Evolutionary conservation across 2,888 invertebrate species (phyloP).

Genomic region (Lepidocyrtoides sp.): DNA sequence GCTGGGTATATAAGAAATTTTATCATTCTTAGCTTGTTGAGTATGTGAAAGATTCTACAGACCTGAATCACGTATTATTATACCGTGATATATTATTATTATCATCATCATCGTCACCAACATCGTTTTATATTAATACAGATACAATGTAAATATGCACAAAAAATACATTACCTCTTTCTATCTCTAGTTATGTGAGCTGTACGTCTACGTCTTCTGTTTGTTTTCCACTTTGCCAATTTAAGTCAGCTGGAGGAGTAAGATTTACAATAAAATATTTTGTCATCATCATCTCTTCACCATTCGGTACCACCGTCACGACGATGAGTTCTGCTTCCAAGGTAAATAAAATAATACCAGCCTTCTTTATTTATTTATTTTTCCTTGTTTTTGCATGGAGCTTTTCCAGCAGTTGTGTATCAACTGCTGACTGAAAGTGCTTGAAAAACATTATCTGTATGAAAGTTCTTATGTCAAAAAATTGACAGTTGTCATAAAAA

Average conservation of each 20-base stretch:
- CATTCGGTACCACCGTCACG: constrained; percentile 19
- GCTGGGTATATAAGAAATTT: too few species aligned
- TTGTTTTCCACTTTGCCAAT: constrained; percentile 75
- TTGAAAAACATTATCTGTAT: too few species aligned
- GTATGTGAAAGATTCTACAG: too few species aligned
- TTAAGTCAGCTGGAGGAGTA: constrained; percentile 77
- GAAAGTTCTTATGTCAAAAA: too few species aligned
- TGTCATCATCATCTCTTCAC: constrained; percentile 70
- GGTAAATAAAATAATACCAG: constrained; percentile 66
- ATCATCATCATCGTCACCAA: constrained; percentile 15
- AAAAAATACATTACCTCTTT: constrained; percentile 57
- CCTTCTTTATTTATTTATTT: constrained; percentile 13
- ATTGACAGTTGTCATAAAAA: too few species aligned
- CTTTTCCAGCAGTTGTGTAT: too few species aligned
- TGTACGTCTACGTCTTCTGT: neutral
- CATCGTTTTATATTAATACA: neutral
- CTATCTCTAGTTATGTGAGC: neutral
- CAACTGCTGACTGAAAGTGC: too few species aligned
- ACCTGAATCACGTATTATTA: too few species aligned
- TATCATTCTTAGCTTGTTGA: too few species aligned
- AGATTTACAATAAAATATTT: constrained; percentile 73
- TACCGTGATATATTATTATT: neutral
- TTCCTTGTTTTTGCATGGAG: neutral
- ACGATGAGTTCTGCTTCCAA: constrained; percentile 76
- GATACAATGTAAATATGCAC: neutral